phyloP scores from a whole-genome alignment of 2,888 invertebrate species.

The Thecocarcelia acutangulata region DNA sequence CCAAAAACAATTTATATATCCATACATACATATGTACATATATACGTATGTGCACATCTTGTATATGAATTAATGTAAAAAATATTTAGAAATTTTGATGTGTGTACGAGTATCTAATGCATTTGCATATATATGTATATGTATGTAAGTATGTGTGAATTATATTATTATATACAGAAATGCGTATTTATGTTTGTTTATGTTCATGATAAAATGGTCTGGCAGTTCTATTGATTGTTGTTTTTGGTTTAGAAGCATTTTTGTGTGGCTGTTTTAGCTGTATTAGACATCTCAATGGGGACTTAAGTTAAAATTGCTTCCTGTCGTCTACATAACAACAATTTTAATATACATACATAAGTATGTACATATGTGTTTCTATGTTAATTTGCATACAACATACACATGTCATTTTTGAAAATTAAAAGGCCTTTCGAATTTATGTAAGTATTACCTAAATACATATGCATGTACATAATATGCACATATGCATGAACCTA shows the following conservation, averaged over 20 bases:
- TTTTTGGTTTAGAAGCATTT: slow-evolving; percentile 39
- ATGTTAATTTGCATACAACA: slow-evolving; percentile 16
- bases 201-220: slow-evolving; percentile 39
- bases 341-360: neutral
- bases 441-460: no score
- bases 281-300: slow-evolving; percentile 54
- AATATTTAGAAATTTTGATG: slow-evolving; percentile 22
- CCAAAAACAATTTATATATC: slow-evolving; percentile 33
- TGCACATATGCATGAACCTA: no score
- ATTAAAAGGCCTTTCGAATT: slow-evolving; percentile 13
- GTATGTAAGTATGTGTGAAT: neutral
- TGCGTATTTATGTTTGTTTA: slow-evolving; percentile 1
- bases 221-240: slow-evolving; percentile 30
- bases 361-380: neutral
- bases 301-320: slow-evolving; percentile 53
- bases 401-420: neutral
- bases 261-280: slow-evolving; percentile 35
- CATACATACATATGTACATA: neutral
- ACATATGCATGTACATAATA: no score
- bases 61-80: slow-evolving; percentile 45
- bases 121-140: neutral
- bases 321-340: slow-evolving; percentile 39
- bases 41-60: neutral
- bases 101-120: neutral
- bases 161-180: neutral